A percentile compares a stretch with the other conserved stretches of the same genome.
Evolutionary conservation across 30 jellyfish, hydroid and myxozoan genomes (phyloP).

Genomic region (Turritopsis dohrnii): DNA sequence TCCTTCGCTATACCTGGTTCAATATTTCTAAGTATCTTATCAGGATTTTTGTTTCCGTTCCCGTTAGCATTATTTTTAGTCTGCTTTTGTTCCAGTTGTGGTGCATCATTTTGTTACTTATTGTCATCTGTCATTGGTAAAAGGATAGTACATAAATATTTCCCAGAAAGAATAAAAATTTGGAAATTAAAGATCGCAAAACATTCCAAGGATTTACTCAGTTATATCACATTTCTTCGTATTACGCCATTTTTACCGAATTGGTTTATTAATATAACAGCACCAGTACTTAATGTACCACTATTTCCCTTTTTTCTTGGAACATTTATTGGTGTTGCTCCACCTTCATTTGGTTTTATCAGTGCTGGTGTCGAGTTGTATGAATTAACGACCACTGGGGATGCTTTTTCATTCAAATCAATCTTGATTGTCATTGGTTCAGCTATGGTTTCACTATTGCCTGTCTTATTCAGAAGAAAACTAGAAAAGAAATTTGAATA

Average conservation of each 20-base stretch:
- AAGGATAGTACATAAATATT: constrained; percentile 50
- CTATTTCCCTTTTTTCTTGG: constrained; percentile 78
- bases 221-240: constrained; percentile 72
- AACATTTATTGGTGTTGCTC: constrained; percentile 89
- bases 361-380: constrained; percentile 94
- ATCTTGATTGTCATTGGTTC: constrained; percentile 57
- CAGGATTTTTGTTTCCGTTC: constrained; percentile 80
- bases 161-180: constrained; percentile 54
- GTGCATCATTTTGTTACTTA: constrained; percentile 75
- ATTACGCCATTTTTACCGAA: constrained; percentile 89
- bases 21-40: constrained; percentile 69
- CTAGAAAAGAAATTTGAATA: constrained; percentile 43
- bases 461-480: constrained; percentile 62
- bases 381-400: constrained; percentile 86
- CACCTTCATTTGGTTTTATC: constrained; percentile 88
- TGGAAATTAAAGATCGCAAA: constrained; percentile 71
- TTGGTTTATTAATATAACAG: constrained; percentile 83
- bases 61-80: constrained; percentile 79
- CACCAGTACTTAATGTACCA: constrained; percentile 87
- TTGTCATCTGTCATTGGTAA: constrained; percentile 71
- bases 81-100: constrained; percentile 76
- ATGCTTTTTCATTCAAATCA: constrained; percentile 85
- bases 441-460: constrained; percentile 67
- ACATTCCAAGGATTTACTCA: constrained; percentile 56
- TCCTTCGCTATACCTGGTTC: constrained; percentile 96